Evolutionary conservation across 2,888 invertebrate genomes (phyloP).

Genomic region (Agrypnus murinus): DNA sequence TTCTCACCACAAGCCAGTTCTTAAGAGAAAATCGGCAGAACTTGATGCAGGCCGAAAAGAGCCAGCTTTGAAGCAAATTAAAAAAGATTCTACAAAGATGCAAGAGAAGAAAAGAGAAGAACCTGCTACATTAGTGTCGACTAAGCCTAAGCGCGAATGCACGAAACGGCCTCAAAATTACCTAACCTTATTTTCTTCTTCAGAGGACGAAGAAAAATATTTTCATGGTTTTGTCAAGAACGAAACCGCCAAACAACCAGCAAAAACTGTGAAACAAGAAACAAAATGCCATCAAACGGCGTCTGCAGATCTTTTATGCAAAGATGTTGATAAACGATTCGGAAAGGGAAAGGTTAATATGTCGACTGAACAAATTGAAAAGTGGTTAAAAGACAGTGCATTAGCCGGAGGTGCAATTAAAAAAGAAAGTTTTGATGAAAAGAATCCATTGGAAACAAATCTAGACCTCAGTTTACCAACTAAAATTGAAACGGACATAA

Average conservation of each 20-base stretch:
- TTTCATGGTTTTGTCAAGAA: slow-evolving; percentile 67
- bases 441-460: background rate
- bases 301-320: slow-evolving; percentile 57
- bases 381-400: slow-evolving; percentile 74
- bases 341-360: slow-evolving; percentile 79
- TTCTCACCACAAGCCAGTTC: background rate
- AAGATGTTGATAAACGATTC: slow-evolving; percentile 68
- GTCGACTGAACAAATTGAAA: slow-evolving; percentile 81
- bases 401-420: slow-evolving; percentile 66
- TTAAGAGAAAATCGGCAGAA: slow-evolving; percentile 16
- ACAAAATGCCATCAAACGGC: slow-evolving; percentile 66
- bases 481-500: slow-evolving; percentile 17
- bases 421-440: slow-evolving; percentile 60
- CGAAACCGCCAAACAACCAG: slow-evolving; percentile 58
- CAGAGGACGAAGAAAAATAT: slow-evolving; percentile 72
- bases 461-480: background rate
- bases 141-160: slow-evolving; percentile 68
- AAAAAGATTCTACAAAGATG: background rate
- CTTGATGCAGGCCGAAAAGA: background rate
- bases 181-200: slow-evolving; percentile 68
- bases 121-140: slow-evolving; percentile 24
- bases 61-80: background rate
- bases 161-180: slow-evolving; percentile 68
- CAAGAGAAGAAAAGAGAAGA: slow-evolving; percentile 23
- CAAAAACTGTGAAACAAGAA: slow-evolving; percentile 62